phyloP scores from a whole-genome alignment of 2,888 invertebrate genomes.

The Acronicta psi region DNA sequence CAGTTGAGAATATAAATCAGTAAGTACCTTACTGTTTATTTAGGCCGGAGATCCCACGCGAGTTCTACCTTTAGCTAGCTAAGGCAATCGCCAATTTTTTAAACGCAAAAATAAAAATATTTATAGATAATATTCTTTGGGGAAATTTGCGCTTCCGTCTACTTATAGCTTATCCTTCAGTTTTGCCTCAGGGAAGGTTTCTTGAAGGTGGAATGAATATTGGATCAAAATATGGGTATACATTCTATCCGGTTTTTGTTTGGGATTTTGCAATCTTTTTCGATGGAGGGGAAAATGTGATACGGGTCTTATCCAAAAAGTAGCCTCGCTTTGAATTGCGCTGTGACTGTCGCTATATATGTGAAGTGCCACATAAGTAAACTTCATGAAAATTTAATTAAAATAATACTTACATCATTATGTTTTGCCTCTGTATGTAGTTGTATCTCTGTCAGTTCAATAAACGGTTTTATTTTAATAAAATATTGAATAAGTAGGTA shows the following conservation, averaged over 20 bases:
- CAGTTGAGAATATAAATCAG: conserved; percentile 16
- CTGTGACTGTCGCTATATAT: too few species aligned
- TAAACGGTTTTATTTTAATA: too few species aligned
- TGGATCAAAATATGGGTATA: conserved; percentile 21
- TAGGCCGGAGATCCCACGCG: conserved; percentile 45
- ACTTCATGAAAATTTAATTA: too few species aligned
- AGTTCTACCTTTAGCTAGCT: conserved; percentile 35
- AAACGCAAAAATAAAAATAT: conserved; percentile 26
- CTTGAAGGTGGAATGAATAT: conserved; percentile 38
- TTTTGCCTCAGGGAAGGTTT: conserved; percentile 32
- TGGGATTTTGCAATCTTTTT: conserved; percentile 39
- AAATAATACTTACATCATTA: too few species aligned
- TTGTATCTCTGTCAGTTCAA: too few species aligned
- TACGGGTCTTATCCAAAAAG: neutral
- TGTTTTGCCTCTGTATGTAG: too few species aligned
- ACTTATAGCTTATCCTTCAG: conserved; percentile 25
- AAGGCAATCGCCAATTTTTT: conserved; percentile 28
- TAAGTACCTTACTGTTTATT: conserved; percentile 45
- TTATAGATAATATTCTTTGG: conserved; percentile 44
- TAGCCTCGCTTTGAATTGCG: neutral
- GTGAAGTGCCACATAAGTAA: too few species aligned
- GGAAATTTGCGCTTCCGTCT: conserved; percentile 45
- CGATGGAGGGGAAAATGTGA: conserved; percentile 18
- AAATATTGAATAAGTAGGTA: too few species aligned
- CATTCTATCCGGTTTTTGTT: conserved; percentile 35